These are phyloP conservation scores for Cheracebus regulus DNA, from an alignment of 2,797 vertebrate species.

Conservation along the genomic window DNA sequence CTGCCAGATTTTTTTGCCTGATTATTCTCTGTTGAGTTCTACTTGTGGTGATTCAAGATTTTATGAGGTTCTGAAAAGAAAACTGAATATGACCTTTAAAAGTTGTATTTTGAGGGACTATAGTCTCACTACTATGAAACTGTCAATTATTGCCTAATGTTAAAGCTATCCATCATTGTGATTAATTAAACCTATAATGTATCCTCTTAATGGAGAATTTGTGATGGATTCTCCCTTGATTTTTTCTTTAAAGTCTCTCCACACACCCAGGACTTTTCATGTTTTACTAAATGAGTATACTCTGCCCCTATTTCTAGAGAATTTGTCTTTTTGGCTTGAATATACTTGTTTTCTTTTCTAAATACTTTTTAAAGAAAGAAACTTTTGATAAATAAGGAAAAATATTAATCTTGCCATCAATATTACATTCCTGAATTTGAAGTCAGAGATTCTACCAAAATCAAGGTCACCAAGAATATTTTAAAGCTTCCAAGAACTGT, in stretches of 20 bases:
- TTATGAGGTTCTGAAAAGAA: neutral
- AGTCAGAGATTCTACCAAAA: neutral
- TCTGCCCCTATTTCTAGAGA: neutral
- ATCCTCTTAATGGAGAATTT: neutral
- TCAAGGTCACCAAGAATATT: constrained; percentile 86
- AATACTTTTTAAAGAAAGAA: neutral
- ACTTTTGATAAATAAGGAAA: neutral
- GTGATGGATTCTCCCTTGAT: neutral
- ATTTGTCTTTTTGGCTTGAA: neutral
- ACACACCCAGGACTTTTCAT: neutral
- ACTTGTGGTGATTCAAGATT: neutral
- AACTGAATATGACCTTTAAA: neutral
- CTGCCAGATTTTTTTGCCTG: neutral
- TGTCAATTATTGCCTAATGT: neutral
- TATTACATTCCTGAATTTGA: neutral
- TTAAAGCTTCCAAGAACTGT: constrained; percentile 88
- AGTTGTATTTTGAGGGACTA: neutral
- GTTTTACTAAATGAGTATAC: neutral
- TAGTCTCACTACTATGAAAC: neutral
- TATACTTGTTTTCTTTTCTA: neutral
- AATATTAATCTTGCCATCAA: neutral
- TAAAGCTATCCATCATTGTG: neutral
- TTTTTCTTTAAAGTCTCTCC: neutral
- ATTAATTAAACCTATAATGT: neutral
- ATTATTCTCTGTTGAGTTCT: neutral